A percentile compares a stretch with the other conserved stretches of the same genome.
Evolutionary conservation across 2,797 vertebrate species (phyloP).

Genomic region (Sebastes taczanowskii): DNA sequence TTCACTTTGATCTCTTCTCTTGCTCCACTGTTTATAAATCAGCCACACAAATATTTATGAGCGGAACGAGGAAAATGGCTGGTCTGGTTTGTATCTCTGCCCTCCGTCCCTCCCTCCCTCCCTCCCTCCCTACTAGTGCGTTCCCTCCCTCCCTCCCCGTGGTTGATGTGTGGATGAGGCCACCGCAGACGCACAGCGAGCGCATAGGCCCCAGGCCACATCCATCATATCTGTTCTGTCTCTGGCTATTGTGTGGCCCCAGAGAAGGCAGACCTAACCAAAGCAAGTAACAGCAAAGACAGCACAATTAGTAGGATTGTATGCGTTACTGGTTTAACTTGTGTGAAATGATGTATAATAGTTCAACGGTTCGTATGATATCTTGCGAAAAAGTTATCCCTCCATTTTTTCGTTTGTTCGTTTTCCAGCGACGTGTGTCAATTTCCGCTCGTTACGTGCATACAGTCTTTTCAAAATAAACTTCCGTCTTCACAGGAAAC

Average conservation of each 20-base stretch:
- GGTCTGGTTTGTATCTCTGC: slow-evolving; percentile 84
- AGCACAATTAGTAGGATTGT: slow-evolving; percentile 4
- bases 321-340: slow-evolving; percentile 15
- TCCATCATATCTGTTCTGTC: slow-evolving; percentile 77
- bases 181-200: slow-evolving; percentile 69
- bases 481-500: too few species aligned
- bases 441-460: too few species aligned
- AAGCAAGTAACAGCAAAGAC: slow-evolving; percentile 24
- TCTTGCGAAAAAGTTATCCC: too few species aligned
- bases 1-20: slow-evolving; percentile 82
- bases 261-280: slow-evolving; percentile 42
- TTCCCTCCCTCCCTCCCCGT: slow-evolving; percentile 52
- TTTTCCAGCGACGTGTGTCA: too few species aligned
- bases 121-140: neutral
- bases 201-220: slow-evolving; percentile 75
- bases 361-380: neutral
- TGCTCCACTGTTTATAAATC: slow-evolving; percentile 85
- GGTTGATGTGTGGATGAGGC: slow-evolving; percentile 77
- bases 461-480: too few species aligned
- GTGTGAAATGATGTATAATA: neutral
- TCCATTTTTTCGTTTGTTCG: too few species aligned
- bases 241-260: slow-evolving; percentile 70
- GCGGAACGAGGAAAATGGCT: slow-evolving; percentile 80
- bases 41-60: slow-evolving; percentile 87
- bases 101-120: slow-evolving; percentile 26